Base-by-base conservation (phyloP, 2,888 invertebrate species). In the Cryptocephalus moraei region DNA sequence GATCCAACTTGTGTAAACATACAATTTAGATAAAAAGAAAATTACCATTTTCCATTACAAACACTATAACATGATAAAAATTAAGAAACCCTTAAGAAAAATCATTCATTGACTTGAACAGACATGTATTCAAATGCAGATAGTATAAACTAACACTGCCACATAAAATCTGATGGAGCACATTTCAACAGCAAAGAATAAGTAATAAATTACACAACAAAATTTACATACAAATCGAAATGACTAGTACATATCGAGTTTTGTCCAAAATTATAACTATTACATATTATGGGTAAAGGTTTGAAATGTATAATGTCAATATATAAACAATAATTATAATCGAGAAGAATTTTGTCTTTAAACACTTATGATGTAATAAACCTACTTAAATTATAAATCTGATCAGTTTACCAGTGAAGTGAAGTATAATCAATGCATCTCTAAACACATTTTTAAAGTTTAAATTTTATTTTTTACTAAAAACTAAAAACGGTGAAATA, bases 161-260 rank as follows among this genome's bases (percentile, higher is more conserved):
- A 53, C 53, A 51, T 49, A 53, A 54, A 58, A 56, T 53, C 55
- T 49, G 50, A 51, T 56, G 48, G 51, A 53, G 49, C 49, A 51
- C 46, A 50, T 49, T 49, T 52, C 45, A 56, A 55, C 56, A 60
- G 57, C 52, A 60, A 54, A 60, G 53, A 53, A 58, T 49, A 58
- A 57, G 58, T 60, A 53, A 55, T 58, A 62, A 64, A 41, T 64
- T 63, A 65, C 59, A 66, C n/a, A 36, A 36, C 12, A 36, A 66
- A 66, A 62, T 65, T 65, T 66, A 67, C 64, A 65, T 67, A 67
- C 61, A 67, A 36, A 62, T 62, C 59, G 63, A 68, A 66, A 68
- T 70, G 70, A 70, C 70, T 70, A 70, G 70, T 67, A 67, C 60
- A 63, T 66, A 65, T 66, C 62, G 67, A 66, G 66, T 64, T 22